Conservation (phyloP, 2,113 vertebrate species). For the Chionodraco myersi region DNA sequence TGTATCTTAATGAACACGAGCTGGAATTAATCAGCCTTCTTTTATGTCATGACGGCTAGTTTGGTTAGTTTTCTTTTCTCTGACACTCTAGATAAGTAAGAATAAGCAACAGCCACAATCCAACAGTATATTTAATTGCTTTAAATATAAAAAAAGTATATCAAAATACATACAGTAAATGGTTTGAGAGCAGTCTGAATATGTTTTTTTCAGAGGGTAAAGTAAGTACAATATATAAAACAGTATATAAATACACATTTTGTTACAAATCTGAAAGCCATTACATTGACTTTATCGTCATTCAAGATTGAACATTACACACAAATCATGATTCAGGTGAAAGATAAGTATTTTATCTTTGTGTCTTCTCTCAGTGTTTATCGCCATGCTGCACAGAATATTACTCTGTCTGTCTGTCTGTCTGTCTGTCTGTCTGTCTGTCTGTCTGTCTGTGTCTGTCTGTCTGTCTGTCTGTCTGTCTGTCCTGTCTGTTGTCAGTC, state of each 20-base stretch:
- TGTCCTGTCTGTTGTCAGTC: too few relatives aligned
- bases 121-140: slow-evolving; percentile 49
- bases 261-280: slow-evolving; percentile 39
- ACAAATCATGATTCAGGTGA: slow-evolving; percentile 20
- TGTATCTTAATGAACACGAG: background rate
- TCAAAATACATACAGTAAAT: slow-evolving; percentile 51
- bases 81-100: background rate
- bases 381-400: slow-evolving; percentile 22
- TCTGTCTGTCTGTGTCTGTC: too few relatives aligned
- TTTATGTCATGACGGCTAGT: background rate
- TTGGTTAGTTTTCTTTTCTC: background rate
- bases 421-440: too few relatives aligned
- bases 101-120: background rate
- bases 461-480: too few relatives aligned
- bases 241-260: slow-evolving; percentile 61
- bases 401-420: background rate
- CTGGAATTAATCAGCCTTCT: too few relatives aligned
- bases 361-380: slow-evolving; percentile 57
- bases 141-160: slow-evolving; percentile 34
- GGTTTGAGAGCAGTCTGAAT: slow-evolving; percentile 33
- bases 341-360: slow-evolving; percentile 48
- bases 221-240: slow-evolving; percentile 25
- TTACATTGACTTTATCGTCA: slow-evolving; percentile 56
- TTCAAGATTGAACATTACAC: slow-evolving; percentile 11
- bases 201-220: slow-evolving; percentile 45